A percentile compares a stretch with the other conserved stretches of the same genome.
phyloP scores from a whole-genome alignment of 2,113 vertebrate species.

The Microtus richardsoni region DNA sequence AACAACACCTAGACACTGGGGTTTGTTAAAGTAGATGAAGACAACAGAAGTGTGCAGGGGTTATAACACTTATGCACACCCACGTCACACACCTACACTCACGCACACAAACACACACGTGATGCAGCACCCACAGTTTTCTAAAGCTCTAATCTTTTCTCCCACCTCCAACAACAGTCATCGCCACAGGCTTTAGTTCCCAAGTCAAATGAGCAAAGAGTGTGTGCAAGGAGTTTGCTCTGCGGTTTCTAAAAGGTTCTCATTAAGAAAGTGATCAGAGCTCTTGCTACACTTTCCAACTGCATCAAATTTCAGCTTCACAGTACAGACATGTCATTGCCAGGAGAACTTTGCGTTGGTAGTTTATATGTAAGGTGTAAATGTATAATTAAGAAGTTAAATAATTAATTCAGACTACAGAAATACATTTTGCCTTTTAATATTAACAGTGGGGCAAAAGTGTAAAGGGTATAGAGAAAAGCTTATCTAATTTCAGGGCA shows the following conservation, averaged over 20 bases:
- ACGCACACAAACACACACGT: neutral
- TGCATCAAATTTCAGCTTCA: neutral
- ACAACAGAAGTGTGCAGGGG: neutral
- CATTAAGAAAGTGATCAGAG: constrained; percentile 12
- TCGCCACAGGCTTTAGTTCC: neutral
- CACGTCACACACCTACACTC: too few species aligned
- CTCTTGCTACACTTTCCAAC: neutral
- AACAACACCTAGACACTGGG: neutral
- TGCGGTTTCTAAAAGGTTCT: neutral
- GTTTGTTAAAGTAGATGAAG: neutral
- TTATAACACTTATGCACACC: neutral
- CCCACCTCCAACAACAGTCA: neutral
- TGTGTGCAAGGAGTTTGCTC: neutral
- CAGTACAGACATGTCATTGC: neutral
- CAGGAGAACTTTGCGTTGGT: neutral
- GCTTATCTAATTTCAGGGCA: neutral
- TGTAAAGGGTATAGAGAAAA: neutral
- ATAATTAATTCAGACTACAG: neutral
- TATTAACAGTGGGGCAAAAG: neutral
- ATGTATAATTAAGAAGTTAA: constrained; percentile 14
- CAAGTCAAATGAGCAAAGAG: neutral
- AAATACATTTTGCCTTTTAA: neutral
- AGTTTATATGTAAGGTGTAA: neutral
- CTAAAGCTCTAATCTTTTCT: neutral
- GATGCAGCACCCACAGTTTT: neutral